Evolutionary conservation across 2,888 invertebrate species (phyloP).

Genomic region (Cremastinae sp.): DNA sequence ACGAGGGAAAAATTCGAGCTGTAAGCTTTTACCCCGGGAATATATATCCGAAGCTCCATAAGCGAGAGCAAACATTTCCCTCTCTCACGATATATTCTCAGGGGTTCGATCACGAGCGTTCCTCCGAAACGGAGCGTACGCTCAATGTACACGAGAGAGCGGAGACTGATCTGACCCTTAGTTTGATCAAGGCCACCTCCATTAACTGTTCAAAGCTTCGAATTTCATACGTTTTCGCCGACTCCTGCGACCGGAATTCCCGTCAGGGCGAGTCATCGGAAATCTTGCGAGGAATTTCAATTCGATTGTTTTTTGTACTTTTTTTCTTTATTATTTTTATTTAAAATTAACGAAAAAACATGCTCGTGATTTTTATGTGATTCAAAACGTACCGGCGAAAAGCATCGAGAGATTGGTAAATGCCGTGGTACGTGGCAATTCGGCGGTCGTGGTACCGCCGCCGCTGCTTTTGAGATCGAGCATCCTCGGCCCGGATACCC

Average conservation of each 20-base stretch:
- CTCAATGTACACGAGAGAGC: constrained; percentile 31
- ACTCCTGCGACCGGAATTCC: constrained; percentile 1
- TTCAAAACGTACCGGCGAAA: constrained; percentile 92
- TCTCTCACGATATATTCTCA: constrained; percentile 32
- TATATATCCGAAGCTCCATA: constrained; percentile 46
- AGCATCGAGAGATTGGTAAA: constrained; percentile 98
- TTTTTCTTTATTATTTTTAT: neutral
- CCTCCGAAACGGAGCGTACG: constrained; percentile 4
- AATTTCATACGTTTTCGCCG: constrained; percentile 70
- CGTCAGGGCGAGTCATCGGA: too few species aligned
- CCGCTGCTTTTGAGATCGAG: constrained; percentile 95
- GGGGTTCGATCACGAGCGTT: constrained; percentile 47
- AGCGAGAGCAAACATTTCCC: constrained; percentile 55
- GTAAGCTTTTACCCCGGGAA: constrained; percentile 42
- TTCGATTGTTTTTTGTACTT: too few species aligned
- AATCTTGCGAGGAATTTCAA: too few species aligned
- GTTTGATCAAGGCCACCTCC: constrained; percentile 73
- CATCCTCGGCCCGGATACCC: constrained; percentile 83
- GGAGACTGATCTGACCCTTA: constrained; percentile 65
- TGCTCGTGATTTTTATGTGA: too few species aligned
- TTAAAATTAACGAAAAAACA: neutral
- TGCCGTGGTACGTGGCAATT: constrained; percentile 93
- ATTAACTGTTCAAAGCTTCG: constrained; percentile 76
- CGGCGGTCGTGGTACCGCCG: constrained; percentile 94
- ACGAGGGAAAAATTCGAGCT: constrained; percentile 63